Evolutionary conservation across 2,113 vertebrate genomes (phyloP).

Genomic region (Zapornia atra): DNA sequence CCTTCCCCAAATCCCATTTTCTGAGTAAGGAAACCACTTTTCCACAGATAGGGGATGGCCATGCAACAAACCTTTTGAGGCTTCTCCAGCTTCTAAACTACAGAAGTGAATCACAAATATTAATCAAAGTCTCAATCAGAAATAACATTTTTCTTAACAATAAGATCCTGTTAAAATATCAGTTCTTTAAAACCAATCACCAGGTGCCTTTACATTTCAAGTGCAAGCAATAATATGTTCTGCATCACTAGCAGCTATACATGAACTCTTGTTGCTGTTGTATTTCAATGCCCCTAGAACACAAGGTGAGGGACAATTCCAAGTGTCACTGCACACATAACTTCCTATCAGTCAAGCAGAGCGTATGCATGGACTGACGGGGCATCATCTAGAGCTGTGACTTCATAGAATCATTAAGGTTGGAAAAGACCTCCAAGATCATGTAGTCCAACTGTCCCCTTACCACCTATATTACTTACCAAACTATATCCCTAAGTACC

Average conservation of each 20-base stretch:
- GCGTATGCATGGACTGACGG: neutral
- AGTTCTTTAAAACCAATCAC: neutral
- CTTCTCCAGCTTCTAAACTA: neutral
- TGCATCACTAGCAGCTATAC: neutral
- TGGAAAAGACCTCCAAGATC: too few relatives aligned
- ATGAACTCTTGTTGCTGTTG: neutral
- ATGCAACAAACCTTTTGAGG: neutral
- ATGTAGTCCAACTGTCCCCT: too few relatives aligned
- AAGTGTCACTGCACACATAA: neutral
- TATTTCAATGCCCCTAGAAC: neutral
- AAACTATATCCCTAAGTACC: too few relatives aligned
- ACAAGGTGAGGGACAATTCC: neutral
- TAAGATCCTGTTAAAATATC: neutral
- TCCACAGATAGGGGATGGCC: fast-evolving
- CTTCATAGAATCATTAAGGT: neutral
- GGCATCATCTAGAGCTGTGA: neutral
- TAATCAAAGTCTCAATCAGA: neutral
- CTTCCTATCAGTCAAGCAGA: neutral
- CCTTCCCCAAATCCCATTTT: neutral
- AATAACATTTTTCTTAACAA: neutral
- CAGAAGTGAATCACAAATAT: neutral
- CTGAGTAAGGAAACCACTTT: neutral
- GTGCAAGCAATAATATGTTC: neutral
- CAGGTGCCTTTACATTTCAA: neutral
- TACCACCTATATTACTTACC: too few relatives aligned